Evolutionary conservation across 2,113 vertebrate species (phyloP).

Genomic region (Elachura formosa): DNA sequence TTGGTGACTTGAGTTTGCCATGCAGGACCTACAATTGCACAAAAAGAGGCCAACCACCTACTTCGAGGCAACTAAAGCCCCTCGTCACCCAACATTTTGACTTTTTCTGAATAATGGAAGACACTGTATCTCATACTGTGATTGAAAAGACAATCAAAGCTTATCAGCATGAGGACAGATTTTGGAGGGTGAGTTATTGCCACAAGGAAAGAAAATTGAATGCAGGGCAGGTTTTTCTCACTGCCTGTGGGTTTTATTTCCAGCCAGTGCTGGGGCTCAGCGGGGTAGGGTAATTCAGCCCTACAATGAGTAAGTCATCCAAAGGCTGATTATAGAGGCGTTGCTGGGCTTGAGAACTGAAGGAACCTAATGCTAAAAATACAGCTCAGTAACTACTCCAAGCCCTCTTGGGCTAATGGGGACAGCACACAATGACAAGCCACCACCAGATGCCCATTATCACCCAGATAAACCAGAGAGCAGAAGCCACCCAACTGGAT

Average conservation of each 20-base stretch:
- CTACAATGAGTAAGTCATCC: background rate
- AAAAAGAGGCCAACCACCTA: background rate
- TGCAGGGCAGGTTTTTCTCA: background rate
- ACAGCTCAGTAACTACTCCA: background rate
- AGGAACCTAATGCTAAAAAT: background rate
- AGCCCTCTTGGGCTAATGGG: background rate
- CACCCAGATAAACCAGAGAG: background rate
- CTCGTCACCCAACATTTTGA: background rate
- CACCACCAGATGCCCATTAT: background rate
- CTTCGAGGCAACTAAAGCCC: background rate
- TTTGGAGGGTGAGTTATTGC: background rate
- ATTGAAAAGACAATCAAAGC: background rate
- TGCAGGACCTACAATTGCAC: background rate
- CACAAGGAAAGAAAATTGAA: background rate
- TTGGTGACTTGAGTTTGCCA: background rate
- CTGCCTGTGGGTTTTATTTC: background rate
- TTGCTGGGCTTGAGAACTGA: background rate
- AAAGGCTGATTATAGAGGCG: background rate
- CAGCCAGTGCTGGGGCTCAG: background rate
- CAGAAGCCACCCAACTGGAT: background rate
- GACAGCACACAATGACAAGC: background rate
- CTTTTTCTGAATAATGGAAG: background rate
- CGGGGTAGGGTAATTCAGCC: background rate
- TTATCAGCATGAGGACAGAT: background rate
- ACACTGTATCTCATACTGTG: background rate